A percentile compares a stretch with the other conserved stretches of the same genome.
Conservation (phyloP, 2,113 vertebrate genomes). For the Cryptotis parvus region DNA sequence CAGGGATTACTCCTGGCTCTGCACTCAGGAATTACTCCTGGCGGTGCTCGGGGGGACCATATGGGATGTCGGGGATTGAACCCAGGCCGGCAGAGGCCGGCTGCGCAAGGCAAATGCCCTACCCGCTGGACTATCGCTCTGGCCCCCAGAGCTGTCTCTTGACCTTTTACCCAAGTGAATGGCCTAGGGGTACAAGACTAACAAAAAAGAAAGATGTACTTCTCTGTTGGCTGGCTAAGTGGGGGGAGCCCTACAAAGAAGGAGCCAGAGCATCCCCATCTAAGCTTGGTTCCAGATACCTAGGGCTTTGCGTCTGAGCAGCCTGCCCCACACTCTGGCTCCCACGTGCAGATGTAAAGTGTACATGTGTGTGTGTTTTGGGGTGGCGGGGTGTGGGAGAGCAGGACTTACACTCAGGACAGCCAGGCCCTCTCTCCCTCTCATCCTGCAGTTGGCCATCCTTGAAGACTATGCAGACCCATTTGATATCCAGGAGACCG, state of each 20-base stretch:
- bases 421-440: constrained; percentile 4
- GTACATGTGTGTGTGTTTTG: too few species aligned
- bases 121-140: too few species aligned
- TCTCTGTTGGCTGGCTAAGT: not conserved
- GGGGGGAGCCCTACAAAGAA: not conserved
- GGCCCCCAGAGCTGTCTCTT: not conserved
- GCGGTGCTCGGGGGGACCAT: too few species aligned
- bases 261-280: not conserved
- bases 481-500: constrained; percentile 94
- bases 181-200: not conserved
- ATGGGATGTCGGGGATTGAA: too few species aligned
- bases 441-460: constrained; percentile 91
- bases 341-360: not conserved
- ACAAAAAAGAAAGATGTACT: not conserved
- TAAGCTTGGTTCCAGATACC: not conserved
- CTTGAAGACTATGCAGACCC: constrained; percentile 98
- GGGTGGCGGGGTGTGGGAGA: not conserved
- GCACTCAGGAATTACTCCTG: too few species aligned
- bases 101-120: too few species aligned
- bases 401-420: not conserved
- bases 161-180: not conserved
- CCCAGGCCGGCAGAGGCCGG: too few species aligned
- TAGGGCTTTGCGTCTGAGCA: not conserved
- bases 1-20: too few species aligned
- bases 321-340: not conserved